Evolutionary conservation across 92 coral and sea anemone genomes (phyloP).

Genomic region (Phenganax marumi): DNA sequence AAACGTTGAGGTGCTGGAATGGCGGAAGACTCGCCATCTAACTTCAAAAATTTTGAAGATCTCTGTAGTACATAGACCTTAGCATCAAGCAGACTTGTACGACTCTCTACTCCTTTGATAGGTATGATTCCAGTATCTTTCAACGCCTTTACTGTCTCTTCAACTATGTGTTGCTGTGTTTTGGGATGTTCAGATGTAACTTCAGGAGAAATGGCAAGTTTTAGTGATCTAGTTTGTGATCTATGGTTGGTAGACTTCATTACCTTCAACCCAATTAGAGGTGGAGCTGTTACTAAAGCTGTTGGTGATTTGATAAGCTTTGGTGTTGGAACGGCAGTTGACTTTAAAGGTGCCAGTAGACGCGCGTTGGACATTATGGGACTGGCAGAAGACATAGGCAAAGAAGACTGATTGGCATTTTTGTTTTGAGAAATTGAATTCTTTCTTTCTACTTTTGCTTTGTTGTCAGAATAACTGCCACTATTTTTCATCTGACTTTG

Average conservation of each 20-base stretch:
- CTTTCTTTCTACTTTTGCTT: background rate
- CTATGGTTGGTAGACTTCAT: constrained; percentile 2
- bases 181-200: background rate
- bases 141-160: background rate
- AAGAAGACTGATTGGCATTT: background rate
- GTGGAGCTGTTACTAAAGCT: constrained; percentile 15
- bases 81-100: background rate
- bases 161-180: background rate
- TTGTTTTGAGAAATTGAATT: background rate
- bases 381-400: background rate
- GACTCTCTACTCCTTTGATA: background rate
- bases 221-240: background rate
- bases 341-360: background rate
- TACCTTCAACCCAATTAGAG: background rate
- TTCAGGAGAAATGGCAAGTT: background rate
- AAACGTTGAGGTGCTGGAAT: constrained; percentile 27
- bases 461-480: background rate
- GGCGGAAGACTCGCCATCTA: background rate
- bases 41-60: background rate
- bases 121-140: constrained; percentile 22
- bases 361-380: background rate
- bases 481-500: background rate
- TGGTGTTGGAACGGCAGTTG: constrained; percentile 17
- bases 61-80: background rate
- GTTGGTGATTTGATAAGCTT: constrained; percentile 22